Base-by-base conservation (phyloP, 2,113 vertebrate species). In the Plotosus lineatus region DNA sequence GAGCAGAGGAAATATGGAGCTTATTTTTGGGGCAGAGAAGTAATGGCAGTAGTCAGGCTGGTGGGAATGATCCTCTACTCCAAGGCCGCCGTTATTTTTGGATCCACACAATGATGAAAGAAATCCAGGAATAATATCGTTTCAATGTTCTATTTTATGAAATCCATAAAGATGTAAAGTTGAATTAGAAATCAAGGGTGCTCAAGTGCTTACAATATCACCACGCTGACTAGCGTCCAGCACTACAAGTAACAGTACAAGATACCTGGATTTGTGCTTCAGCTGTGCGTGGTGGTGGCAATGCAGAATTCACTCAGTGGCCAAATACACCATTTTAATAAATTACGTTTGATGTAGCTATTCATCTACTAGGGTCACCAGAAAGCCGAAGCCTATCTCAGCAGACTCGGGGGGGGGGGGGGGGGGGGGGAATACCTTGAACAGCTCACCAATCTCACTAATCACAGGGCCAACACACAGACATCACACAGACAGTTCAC, bases 111-210 rank as follows among this genome's bases (percentile, higher is more conserved):
- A 28, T 44, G 75, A 53, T 68, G 61, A 80, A 84, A 80, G 61
- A n/a, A 56, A 73, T 86, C 80, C 44, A 73, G 65, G 50, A 84
- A 74, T 79, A 83, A 84, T 77, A 77, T 31, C 51, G 58, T 79
- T 83, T 66, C 75, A 83, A 83, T 75, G 71, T 81, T 72, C 50
- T 81, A 68, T 86, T 86, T 86, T 81, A 86, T 81, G 53, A 75
- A 80, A 86, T 83, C 75, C 73, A 86, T 84, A 75, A 86, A 84
- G 74, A 61, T 12, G 48, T 78, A 75, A 76, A 80, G 78, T 84
- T 79, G 71, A 60, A 78, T 79, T 82, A 80, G 69, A 83, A 83
- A 83, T 76, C 33, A 8, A 81, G 71, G 78, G 72, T 75, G 75
- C 65, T 66, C 69, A 81, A 81, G 40, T 75, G 79, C 81, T 78